Evolutionary conservation across 1,140 invertebrate genomes (phyloP).

Genomic region (Macrosteles quadrilineatus): DNA sequence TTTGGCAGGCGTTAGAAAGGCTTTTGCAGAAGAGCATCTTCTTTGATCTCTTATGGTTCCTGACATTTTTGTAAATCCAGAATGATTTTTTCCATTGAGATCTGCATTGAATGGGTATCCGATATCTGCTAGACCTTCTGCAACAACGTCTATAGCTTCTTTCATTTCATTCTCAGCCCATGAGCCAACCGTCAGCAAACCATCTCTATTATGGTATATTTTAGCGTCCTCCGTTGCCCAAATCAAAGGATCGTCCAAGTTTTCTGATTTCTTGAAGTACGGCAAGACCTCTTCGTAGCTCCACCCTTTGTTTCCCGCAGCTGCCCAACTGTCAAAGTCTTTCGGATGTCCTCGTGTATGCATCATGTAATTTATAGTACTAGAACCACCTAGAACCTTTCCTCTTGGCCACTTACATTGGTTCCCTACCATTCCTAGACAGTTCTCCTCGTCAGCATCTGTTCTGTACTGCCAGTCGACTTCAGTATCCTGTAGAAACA

Average conservation of each 20-base stretch:
- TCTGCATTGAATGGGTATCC: slow-evolving; percentile 56
- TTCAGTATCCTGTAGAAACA: slow-evolving; percentile 72
- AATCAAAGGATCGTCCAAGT: slow-evolving; percentile 51
- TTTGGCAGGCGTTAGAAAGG: slow-evolving; percentile 68
- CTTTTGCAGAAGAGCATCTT: slow-evolving; percentile 70
- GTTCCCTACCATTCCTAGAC: slow-evolving; percentile 53
- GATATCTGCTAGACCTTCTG: slow-evolving; percentile 44
- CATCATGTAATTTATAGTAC: slow-evolving; percentile 92
- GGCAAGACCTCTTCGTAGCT: slow-evolving; percentile 81
- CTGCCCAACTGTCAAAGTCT: slow-evolving; percentile 91
- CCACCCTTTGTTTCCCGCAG: slow-evolving; percentile 85
- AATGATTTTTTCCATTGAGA: slow-evolving; percentile 54
- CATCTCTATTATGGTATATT: slow-evolving; percentile 46
- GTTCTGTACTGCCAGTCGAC: slow-evolving; percentile 93
- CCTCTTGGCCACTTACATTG: slow-evolving; percentile 69
- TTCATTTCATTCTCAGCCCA: slow-evolving; percentile 56
- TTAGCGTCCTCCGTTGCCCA: slow-evolving; percentile 43
- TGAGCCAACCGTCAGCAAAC: slow-evolving; percentile 42
- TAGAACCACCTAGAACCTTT: slow-evolving; percentile 86
- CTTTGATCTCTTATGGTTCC: slow-evolving; percentile 68
- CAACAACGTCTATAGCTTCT: slow-evolving; percentile 41
- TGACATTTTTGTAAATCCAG: slow-evolving; percentile 47
- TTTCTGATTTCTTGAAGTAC: slow-evolving; percentile 87
- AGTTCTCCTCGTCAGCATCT: slow-evolving; percentile 61
- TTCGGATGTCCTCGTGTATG: slow-evolving; percentile 88